Evolutionary conservation across 2,797 vertebrate genomes (phyloP).

Genomic region (Petrocephalus sullivani): DNA sequence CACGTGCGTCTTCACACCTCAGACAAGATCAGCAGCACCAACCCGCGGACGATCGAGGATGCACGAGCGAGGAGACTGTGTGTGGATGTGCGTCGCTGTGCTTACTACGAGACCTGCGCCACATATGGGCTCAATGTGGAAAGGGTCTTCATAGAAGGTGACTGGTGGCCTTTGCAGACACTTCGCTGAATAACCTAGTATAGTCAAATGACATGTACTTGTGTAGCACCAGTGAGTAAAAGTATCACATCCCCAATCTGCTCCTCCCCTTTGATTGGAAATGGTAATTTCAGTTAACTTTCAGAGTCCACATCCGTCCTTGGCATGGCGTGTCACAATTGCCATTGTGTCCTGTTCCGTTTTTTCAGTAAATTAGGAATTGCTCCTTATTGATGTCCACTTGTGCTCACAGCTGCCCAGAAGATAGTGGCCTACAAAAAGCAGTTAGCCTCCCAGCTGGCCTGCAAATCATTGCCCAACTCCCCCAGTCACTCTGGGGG

Average conservation of each 20-base stretch:
- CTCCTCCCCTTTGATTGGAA: neutral
- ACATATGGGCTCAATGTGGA: slow-evolving; percentile 91
- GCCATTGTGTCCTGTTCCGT: neutral
- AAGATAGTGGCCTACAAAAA: slow-evolving; percentile 80
- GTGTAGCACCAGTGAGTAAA: neutral
- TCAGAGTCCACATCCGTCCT: neutral
- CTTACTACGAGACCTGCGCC: slow-evolving; percentile 88
- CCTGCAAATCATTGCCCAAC: slow-evolving; percentile 87
- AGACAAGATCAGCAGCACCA: slow-evolving; percentile 88
- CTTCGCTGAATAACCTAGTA: neutral
- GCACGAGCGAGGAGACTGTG: slow-evolving; percentile 67
- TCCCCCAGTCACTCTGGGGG: slow-evolving; percentile 82
- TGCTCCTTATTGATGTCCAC: neutral
- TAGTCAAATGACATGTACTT: neutral
- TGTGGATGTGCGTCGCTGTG: slow-evolving; percentile 74
- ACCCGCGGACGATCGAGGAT: slow-evolving; percentile 79
- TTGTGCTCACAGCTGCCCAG: slow-evolving; percentile 68
- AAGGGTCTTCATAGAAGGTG: slow-evolving; percentile 85
- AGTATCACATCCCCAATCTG: neutral
- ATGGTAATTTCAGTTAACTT: neutral
- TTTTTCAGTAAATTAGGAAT: neutral
- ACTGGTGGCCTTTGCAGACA: neutral
- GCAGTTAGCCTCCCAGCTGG: slow-evolving; percentile 75
- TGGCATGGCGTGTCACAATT: neutral
- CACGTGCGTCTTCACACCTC: neutral